Evolutionary conservation across 2,797 vertebrate species (phyloP).

Genomic region (Numenius phaeopus): DNA sequence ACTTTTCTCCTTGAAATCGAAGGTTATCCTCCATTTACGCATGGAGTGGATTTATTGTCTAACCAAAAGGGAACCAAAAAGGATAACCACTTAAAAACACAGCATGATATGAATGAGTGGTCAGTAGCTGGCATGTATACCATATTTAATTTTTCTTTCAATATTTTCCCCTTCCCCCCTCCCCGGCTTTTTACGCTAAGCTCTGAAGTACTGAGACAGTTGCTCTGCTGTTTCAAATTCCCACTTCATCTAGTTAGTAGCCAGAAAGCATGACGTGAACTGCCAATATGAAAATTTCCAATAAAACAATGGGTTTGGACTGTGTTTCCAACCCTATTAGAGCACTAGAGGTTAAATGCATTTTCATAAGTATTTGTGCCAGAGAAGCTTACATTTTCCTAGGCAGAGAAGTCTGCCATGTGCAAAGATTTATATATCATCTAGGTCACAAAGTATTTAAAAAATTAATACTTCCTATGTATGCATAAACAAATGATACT

Average conservation of each 20-base stretch:
- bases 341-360: background rate
- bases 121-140: background rate
- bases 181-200: background rate
- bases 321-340: background rate
- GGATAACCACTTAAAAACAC: background rate
- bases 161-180: background rate
- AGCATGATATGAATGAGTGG: background rate
- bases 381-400: background rate
- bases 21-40: background rate
- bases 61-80: background rate
- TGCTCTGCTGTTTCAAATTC: slow-evolving; percentile 52
- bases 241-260: slow-evolving; percentile 38
- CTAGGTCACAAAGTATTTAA: background rate
- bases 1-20: background rate
- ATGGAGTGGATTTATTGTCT: background rate
- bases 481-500: background rate
- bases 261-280: background rate
- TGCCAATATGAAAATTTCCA: background rate
- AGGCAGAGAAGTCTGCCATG: background rate
- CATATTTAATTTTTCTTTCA: background rate
- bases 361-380: background rate
- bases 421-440: background rate
- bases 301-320: background rate
- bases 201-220: background rate
- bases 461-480: background rate